Base-by-base conservation (phyloP, 2,113 vertebrate genomes). In the Heterochromis multidens region DNA sequence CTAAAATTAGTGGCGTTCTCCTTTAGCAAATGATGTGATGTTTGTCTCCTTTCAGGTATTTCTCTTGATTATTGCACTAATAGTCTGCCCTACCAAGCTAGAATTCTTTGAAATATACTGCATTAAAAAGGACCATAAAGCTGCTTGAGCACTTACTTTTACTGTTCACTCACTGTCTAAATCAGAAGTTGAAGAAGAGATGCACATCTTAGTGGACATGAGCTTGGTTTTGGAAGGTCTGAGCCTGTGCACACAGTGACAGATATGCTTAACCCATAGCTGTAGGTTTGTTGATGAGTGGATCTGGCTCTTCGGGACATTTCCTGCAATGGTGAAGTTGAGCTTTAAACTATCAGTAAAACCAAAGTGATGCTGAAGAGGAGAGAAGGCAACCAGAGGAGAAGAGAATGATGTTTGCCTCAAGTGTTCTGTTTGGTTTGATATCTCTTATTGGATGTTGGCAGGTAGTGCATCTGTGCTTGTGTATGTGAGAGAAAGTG, bases 1-100 rank as follows among this genome's bases (percentile, higher is more conserved):
- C 3, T 52, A 52, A 52, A 70, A 46, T 29, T 23, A 10, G 35
- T 0, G 27, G 27, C 19, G 0, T 11, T 19, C 17, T 27, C 1
- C 37, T 52, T 52, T 52, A 52, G 17, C 11, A 54, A 54, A 11
- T 56, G 52, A 56, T n/a, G 21, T n/a, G 52, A 4, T 57, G 4
- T 57, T 57, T 23, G 3, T 9, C 21, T n/a, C 2, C 9, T 57
- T 57, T 23, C 10, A 57, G 7, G 54, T 23, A 23, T 23, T 74
- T 74, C 49, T n/a, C 27, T 27, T 52, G 16, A 6, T 6, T 7
- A 2, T 19, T 2, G 9, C 49, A 27, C 16, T 29, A 49, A 29
- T 27, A 72, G 14, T 25, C 23, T 52, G 27, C 21, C 27, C 21
- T 27, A 0, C 4, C 46, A 43, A 72, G 40, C 9, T 19, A 25